Conservation (phyloP, 2,888 invertebrate genomes). For the Ornithoptera priamus region DNA sequence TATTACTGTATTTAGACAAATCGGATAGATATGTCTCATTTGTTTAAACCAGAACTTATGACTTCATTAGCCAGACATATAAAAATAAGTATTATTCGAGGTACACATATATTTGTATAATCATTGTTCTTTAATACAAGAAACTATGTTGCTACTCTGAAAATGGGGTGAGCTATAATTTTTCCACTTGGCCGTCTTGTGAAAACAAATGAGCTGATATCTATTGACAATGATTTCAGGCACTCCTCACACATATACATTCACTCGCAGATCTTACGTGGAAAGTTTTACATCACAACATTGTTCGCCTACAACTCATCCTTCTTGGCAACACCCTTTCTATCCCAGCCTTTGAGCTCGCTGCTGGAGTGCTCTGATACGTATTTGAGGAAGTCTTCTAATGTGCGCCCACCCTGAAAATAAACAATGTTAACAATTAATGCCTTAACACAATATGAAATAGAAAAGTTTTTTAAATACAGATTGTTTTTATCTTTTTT, state of each 20-base stretch:
- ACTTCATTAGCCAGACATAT: background rate
- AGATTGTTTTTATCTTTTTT: too few relatives aligned
- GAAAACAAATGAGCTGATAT: constrained; percentile 26
- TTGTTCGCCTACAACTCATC: constrained; percentile 63
- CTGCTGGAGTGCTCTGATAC: constrained; percentile 94
- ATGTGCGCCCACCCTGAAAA: constrained; percentile 91
- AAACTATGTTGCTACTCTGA: constrained; percentile 5
- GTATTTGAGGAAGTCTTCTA: constrained; percentile 96
- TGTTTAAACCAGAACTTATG: constrained; percentile 18
- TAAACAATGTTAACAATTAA: too few relatives aligned
- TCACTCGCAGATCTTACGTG: constrained; percentile 71
- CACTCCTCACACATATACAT: constrained; percentile 41
- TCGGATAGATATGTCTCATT: constrained; percentile 45
- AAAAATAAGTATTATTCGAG: constrained; percentile 1
- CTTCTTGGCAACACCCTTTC: constrained; percentile 85
- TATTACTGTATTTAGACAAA: constrained; percentile 75
- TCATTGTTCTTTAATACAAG: background rate
- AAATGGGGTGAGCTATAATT: constrained; percentile 1
- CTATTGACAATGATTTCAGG: constrained; percentile 32
- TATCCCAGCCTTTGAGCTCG: constrained; percentile 92
- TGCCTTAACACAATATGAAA: too few relatives aligned
- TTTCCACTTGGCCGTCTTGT: constrained; percentile 2
- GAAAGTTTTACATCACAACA: constrained; percentile 56
- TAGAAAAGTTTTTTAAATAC: too few relatives aligned
- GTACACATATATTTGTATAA: background rate